Evolutionary conservation across 2,888 invertebrate genomes (phyloP).

Genomic region (Thecocarcelia acutangulata): DNA sequence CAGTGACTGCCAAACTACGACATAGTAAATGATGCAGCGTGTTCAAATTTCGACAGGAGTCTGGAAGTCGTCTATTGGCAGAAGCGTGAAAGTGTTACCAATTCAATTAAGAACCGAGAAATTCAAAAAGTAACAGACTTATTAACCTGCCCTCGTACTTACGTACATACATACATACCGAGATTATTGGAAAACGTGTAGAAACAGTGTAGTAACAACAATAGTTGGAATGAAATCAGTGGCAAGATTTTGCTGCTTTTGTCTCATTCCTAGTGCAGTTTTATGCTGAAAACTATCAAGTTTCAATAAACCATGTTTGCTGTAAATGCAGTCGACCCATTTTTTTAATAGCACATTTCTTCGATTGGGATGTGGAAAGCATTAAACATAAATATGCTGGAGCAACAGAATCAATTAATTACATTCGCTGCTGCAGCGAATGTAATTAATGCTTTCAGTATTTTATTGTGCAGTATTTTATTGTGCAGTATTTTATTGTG

Average conservation of each 20-base stretch:
- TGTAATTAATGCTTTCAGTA: too few relatives aligned
- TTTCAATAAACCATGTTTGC: neutral
- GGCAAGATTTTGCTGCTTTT: neutral
- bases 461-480: too few relatives aligned
- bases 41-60: too few relatives aligned
- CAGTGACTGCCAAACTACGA: too few relatives aligned
- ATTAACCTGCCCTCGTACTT: too few relatives aligned
- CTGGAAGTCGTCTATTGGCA: too few relatives aligned
- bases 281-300: neutral
- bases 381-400: neutral
- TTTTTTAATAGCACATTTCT: slow-evolving; percentile 26
- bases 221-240: slow-evolving; percentile 5
- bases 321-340: slow-evolving; percentile 42
- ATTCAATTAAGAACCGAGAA: too few relatives aligned
- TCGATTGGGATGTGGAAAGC: slow-evolving; percentile 3
- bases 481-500: too few relatives aligned
- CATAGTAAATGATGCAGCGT: too few relatives aligned
- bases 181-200: slow-evolving; percentile 36
- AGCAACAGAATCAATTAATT: slow-evolving; percentile 15
- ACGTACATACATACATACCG: too few relatives aligned
- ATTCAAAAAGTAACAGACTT: too few relatives aligned
- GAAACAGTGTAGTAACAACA: neutral
- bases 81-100: too few relatives aligned
- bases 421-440: neutral
- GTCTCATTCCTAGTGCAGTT: neutral